Base-by-base conservation (phyloP, 2,888 invertebrate species). In the Leucophora obtusa region DNA sequence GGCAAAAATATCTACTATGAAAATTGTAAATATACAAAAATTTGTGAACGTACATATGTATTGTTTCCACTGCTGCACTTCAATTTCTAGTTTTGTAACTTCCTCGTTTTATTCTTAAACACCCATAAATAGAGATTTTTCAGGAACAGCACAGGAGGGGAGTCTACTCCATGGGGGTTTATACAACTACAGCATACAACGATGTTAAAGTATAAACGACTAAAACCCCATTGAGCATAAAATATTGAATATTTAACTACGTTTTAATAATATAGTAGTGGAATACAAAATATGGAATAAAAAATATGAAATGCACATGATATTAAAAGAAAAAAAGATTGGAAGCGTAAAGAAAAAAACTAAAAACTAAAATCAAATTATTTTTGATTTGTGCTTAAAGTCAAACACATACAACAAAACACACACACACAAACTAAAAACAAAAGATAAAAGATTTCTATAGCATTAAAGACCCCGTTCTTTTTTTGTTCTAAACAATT, bases 311-410 rank as follows among this genome's bases (percentile, higher is more conserved):
- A 59, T 59, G 51, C 58, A 73, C 28, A 24, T 58, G 63, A 21
- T 58, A 47, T 50, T 71, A 15, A 18, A 35, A 5, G 14, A 35
- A 28, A 35, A 65, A 50, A 63, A 43, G 8, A 53, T 11, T 1
- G 38, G 53, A 43, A 51, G 11, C 2, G 10, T 28, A 3, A 53
- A 66, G 43, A 60, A 47, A 21, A 24, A 28, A 28, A 38, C 1
- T 10, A 33, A 28, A 28, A 58, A 43, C 65, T 35, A 24, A 65
- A 79, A 71, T 79, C 75, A 71, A 71, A 79, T 75, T 79, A 79
- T 71, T 58, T 71, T 72, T 79, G 66, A 70, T 75, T 79, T 79
- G 60, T 43, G 15, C 11, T 56, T 3, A 14, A 59, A 60, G 33
- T 28, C 53, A 60, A 70, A 50, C 21, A 50, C 28, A 58, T 17